phyloP scores from a whole-genome alignment of 2,797 vertebrate genomes.

The Poeciliopsis presidionis region DNA sequence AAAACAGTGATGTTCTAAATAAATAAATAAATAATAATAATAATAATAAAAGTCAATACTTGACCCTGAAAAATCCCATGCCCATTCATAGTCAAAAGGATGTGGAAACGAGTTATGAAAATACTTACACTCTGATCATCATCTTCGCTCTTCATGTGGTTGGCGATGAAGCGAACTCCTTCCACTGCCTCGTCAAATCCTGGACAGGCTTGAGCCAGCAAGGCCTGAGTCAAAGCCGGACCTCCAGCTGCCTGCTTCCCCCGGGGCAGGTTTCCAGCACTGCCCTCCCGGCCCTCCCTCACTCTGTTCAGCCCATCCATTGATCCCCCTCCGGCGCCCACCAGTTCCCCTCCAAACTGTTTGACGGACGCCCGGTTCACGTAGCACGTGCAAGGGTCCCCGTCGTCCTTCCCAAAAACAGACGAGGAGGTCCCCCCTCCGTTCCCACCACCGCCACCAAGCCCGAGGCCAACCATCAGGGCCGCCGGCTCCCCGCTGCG shows the following conservation, averaged over 20 bases:
- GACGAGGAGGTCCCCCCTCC: conserved; percentile 56
- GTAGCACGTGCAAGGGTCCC: conserved; percentile 87
- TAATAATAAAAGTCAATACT: background rate
- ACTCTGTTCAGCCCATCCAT: conserved; percentile 84
- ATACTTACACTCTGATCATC: conserved; percentile 95
- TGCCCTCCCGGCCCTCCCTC: conserved; percentile 74
- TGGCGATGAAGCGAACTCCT: conserved; percentile 81
- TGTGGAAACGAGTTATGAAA: background rate
- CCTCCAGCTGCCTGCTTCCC: conserved; percentile 73
- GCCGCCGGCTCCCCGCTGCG: conserved; percentile 68
- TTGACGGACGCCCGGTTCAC: conserved; percentile 87
- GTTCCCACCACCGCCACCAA: conserved; percentile 54
- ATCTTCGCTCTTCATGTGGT: conserved; percentile 96
- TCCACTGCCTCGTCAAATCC: conserved; percentile 80
- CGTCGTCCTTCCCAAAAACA: conserved; percentile 77
- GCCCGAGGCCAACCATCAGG: conserved; percentile 78
- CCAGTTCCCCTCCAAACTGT: conserved; percentile 81
- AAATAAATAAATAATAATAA: too few relatives aligned
- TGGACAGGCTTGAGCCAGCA: conserved; percentile 78
- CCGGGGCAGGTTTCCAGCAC: conserved; percentile 59
- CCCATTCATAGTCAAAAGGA: background rate
- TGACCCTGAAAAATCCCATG: background rate
- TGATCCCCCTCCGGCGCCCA: conserved; percentile 64
- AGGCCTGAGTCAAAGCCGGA: conserved; percentile 83
- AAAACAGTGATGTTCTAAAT: background rate